phyloP scores from a whole-genome alignment of 2,797 vertebrate genomes.

The Scomberomorus guttatus region DNA sequence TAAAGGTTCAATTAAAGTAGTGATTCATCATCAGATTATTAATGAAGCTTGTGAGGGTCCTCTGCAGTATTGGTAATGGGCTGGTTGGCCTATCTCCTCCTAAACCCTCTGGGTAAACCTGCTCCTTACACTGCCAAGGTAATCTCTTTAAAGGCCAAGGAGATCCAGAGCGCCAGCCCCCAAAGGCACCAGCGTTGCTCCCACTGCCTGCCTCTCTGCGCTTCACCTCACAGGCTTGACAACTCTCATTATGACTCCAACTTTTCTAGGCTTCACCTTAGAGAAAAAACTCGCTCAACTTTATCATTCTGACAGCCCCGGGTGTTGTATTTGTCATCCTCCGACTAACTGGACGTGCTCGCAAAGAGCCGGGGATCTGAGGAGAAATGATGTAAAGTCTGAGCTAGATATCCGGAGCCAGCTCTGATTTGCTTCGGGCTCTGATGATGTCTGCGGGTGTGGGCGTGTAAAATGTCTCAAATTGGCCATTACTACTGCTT shows the following conservation, averaged over 20 bases:
- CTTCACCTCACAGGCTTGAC: conserved; percentile 79
- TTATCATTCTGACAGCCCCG: conserved; percentile 76
- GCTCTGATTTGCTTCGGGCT: conserved; percentile 52
- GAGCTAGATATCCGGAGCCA: conserved; percentile 50
- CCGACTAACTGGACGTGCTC: conserved; percentile 77
- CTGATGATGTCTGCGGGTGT: conserved; percentile 33
- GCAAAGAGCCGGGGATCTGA: conserved; percentile 48
- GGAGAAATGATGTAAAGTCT: conserved; percentile 64
- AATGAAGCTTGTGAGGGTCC: conserved; percentile 87
- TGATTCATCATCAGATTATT: conserved; percentile 91
- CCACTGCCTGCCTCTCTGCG: conserved; percentile 53
- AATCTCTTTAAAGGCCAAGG: conserved; percentile 88
- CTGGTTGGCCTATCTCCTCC: conserved; percentile 83
- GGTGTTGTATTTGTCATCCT: conserved; percentile 82
- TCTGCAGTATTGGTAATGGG: conserved; percentile 87
- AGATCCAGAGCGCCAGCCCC: conserved; percentile 82
- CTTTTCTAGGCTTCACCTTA: conserved; percentile 75
- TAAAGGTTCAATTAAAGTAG: conserved; percentile 91
- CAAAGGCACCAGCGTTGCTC: conserved; percentile 68
- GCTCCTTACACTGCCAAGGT: conserved; percentile 84
- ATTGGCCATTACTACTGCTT: conserved; percentile 50
- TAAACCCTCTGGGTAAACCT: conserved; percentile 83
- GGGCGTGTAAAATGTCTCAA: conserved; percentile 50
- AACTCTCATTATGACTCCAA: conserved; percentile 82
- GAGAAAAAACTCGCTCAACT: conserved; percentile 69